Conservation (phyloP, 1,140 invertebrate species). For the Drosophila cardini region DNA sequence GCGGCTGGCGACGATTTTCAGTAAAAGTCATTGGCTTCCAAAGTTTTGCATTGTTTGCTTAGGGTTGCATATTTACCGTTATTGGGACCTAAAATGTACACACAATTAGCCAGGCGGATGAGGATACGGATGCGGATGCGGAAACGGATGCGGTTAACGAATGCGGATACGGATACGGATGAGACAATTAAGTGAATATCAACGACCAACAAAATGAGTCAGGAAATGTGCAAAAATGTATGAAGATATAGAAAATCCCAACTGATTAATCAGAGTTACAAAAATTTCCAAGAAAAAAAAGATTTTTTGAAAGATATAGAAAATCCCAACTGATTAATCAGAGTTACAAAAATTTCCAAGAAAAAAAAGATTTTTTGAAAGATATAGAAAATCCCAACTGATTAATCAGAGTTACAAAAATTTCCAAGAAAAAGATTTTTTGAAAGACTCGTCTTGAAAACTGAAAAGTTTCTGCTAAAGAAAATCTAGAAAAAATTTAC, state of each 20-base stretch:
- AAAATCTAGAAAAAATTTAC: too few relatives aligned
- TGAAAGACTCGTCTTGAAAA: too few relatives aligned
- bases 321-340: background rate
- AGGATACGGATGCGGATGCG: constrained; percentile 58
- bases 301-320: background rate
- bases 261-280: background rate
- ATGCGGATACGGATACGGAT: constrained; percentile 20
- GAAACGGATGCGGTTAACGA: constrained; percentile 24
- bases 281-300: too few relatives aligned
- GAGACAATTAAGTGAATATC: constrained; percentile 25
- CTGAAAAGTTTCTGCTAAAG: too few relatives aligned
- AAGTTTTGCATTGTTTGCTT: constrained; percentile 97
- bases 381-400: background rate
- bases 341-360: too few relatives aligned
- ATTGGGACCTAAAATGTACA: constrained; percentile 86
- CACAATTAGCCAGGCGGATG: constrained; percentile 78
- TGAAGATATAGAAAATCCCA: background rate
- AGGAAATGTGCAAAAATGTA: background rate
- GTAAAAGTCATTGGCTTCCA: constrained; percentile 97
- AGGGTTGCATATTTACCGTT: constrained; percentile 95
- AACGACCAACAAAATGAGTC: background rate
- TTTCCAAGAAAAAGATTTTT: too few relatives aligned
- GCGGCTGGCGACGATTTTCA: constrained; percentile 90
- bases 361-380: background rate
- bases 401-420: too few relatives aligned